Evolutionary conservation across 1,140 invertebrate genomes (phyloP), one percentile per base, ranked within the genome.

Genomic region (Eueides isabella): DNA sequence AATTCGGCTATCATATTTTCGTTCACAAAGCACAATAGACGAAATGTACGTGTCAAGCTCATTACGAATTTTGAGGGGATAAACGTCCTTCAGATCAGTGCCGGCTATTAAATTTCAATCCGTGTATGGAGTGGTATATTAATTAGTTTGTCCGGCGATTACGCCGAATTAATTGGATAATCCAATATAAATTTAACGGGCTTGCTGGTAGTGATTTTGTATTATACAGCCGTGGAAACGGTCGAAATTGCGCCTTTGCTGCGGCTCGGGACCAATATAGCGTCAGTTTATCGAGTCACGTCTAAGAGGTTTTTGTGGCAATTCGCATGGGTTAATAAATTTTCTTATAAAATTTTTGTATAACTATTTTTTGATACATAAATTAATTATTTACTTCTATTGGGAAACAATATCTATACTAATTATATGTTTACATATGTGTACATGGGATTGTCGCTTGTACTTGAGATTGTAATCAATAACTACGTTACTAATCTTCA

Each of bases 61-160:
- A 78, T 78, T 72, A 78, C 61, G 62, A 61, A 66, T 69, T 68
- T 68, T 64, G 69, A 69, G 66, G 68, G 67, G 61, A 77, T 66
- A 77, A 74, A 74, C 67, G 44, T 67, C 66, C 63, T 77, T 74
- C 41, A 72, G 73, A 78, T 74, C 62, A 73, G 73, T 71, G 77
- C 77, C 82, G 80, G 82, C 85, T 85, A 86, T 90, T 88, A 86
- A 89, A 89, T 88, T 87, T 89, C 83, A 88, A 88, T 89, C 74
- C 82, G 64, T 71, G 72, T 81, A 82, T 78, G 79, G 77, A 85
- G 82, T 80, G 81, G 79, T 76, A 81, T 86, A 87, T 86, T 86
- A 87, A 88, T 89, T 86, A 88, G 84, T 82, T 78, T 70, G 80
- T 75, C 69, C 73, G 74, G 71, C 82, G 85, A 89, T 88, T 87